phyloP scores from a whole-genome alignment of 2,797 vertebrate species.

The Enteromius argenteus region DNA sequence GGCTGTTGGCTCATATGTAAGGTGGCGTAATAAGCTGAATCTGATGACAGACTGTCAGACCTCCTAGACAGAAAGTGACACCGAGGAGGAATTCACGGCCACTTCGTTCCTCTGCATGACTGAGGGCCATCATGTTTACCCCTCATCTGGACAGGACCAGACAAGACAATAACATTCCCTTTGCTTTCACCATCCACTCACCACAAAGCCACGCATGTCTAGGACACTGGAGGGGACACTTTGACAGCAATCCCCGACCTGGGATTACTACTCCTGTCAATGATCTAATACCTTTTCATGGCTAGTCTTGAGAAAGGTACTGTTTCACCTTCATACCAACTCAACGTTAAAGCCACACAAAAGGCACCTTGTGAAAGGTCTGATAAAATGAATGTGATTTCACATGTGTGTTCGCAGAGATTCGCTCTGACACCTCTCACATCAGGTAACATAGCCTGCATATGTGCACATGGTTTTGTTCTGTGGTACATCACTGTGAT shows the following conservation, averaged over 20 bases:
- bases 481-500: background rate
- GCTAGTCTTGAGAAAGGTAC: conserved; percentile 66
- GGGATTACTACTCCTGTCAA: conserved; percentile 77
- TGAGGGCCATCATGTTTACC: conserved; percentile 67
- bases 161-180: conserved; percentile 71
- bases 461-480: background rate
- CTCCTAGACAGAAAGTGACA: conserved; percentile 43
- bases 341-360: conserved; percentile 70
- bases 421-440: conserved; percentile 73
- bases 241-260: conserved; percentile 74
- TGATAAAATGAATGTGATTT: conserved; percentile 56
- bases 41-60: conserved; percentile 41
- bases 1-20: conserved; percentile 39
- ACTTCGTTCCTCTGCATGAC: conserved; percentile 38
- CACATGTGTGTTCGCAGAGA: conserved; percentile 72
- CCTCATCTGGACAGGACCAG: conserved; percentile 80
- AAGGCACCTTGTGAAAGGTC: conserved; percentile 41
- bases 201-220: conserved; percentile 67
- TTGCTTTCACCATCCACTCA: conserved; percentile 69
- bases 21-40: conserved; percentile 28
- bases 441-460: conserved; percentile 55
- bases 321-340: conserved; percentile 68
- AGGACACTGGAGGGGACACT: conserved; percentile 79
- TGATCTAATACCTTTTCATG: conserved; percentile 67
- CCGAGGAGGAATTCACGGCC: conserved; percentile 37